These are phyloP conservation scores for Eupithecia pulchellata DNA, from an alignment of 2,888 invertebrate genomes.

Conservation along the genomic window DNA sequence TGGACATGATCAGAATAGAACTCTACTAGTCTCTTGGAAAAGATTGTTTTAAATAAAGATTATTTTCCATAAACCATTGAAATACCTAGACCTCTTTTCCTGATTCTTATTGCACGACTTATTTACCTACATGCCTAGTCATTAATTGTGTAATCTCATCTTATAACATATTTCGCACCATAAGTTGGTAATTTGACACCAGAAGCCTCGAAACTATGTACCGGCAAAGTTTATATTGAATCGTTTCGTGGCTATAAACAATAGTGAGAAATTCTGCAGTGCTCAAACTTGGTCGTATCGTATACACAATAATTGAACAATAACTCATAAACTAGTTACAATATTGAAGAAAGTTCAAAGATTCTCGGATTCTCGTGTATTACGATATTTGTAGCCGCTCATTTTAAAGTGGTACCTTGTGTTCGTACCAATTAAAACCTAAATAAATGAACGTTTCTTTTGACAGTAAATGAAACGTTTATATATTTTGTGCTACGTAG, in stretches of 20 bases:
- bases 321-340: conserved; percentile 49
- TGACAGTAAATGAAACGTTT: too few species aligned
- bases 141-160: conserved; percentile 22
- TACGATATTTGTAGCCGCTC: conserved; percentile 12
- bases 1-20: too few species aligned
- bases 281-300: conserved; percentile 44
- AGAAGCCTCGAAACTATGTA: conserved; percentile 40
- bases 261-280: conserved; percentile 42
- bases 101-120: too few species aligned
- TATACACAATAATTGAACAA: conserved; percentile 52
- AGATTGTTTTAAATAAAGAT: too few species aligned
- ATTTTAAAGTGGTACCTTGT: conserved; percentile 1
- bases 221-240: conserved; percentile 40
- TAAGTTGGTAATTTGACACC: conserved; percentile 36
- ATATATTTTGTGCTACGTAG: conserved; percentile 6
- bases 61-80: too few species aligned
- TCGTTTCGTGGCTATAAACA: conserved; percentile 42
- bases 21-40: too few species aligned
- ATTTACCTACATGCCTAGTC: too few species aligned
- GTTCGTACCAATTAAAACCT: background rate
- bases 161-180: conserved; percentile 26
- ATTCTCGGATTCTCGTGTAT: conserved; percentile 20
- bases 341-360: conserved; percentile 31
- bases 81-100: too few species aligned
- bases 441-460: background rate